Evolutionary conservation across 2,888 invertebrate species (phyloP), one percentile per base, ranked within the genome.

Genomic region (Scaptomyza cyrtandrae): DNA sequence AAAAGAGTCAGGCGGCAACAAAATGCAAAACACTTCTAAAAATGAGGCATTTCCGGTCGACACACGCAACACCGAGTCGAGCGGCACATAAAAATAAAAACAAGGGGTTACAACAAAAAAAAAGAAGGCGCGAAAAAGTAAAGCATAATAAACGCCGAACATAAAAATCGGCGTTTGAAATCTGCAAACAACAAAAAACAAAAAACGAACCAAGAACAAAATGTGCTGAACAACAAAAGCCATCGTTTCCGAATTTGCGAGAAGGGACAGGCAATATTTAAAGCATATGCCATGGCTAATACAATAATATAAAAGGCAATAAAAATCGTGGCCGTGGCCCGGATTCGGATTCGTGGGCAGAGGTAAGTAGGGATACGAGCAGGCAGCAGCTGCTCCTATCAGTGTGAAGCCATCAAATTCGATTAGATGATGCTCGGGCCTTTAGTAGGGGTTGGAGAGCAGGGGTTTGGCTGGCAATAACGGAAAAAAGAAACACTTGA

Each of bases 391-490:
- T 90, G 90, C 75, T 71, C 72, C 87, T 90, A 90, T 90, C 90
- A 90, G 89, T 90, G 90, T 89, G 86, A 90, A 90, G 85, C 78
- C 77, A 90, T 90, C 88, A 77, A 75, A 89, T 89, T 88, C 89
- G 88, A 88, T 88, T 89, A 89, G 89, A 75, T 69, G 69, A 41
- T 41, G 41, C 37, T 46, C 39, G 58, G 56, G 39, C 75, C 75
- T 45, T 57, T 63, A 52, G 72, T 69, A 0, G 39, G n/a, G 39
- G 39, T 7, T 6, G 39, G 39, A 24, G 24, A 24, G 24, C 24
- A 41, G 41, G 9, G 16, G 14, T 39, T 14, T 14, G 5, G 77
- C 58, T 62, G 73, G 77, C 73, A 76, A 69, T 76, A 76, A 69
- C 63, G 69, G 58, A 72, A 72, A 72, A 69, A 48, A 59, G 62